Conservation (phyloP, 2,888 invertebrate genomes). For the Barypeithes pellucidus region DNA sequence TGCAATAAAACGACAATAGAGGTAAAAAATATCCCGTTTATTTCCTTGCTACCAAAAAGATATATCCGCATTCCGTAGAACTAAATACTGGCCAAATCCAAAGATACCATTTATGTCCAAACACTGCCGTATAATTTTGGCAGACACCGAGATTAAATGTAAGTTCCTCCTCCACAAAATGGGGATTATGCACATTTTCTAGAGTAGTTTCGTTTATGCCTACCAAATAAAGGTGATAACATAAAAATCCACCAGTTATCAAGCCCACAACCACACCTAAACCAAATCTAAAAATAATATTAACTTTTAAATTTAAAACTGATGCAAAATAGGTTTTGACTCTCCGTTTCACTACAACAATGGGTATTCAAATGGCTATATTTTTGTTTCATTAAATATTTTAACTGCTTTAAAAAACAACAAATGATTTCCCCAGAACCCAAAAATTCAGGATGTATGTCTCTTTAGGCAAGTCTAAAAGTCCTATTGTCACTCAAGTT, state of each 20-base stretch:
- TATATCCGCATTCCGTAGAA: constrained; percentile 57
- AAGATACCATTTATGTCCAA: constrained; percentile 57
- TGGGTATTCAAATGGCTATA: too few relatives aligned
- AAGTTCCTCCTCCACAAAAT: constrained; percentile 54
- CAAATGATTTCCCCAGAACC: too few relatives aligned
- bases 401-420: too few relatives aligned
- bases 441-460: too few relatives aligned
- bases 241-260: constrained; percentile 53
- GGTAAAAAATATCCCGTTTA: constrained; percentile 14
- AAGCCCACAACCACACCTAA: constrained; percentile 47
- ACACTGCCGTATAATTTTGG: constrained; percentile 59
- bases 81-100: constrained; percentile 59
- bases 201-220: constrained; percentile 60
- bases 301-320: too few relatives aligned
- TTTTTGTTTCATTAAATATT: too few relatives aligned
- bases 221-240: constrained; percentile 57
- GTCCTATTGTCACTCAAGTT: too few relatives aligned
- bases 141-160: constrained; percentile 60
- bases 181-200: constrained; percentile 56
- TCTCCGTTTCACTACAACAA: too few relatives aligned
- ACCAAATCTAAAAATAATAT: constrained; percentile 52
- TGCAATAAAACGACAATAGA: neutral
- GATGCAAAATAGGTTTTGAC: too few relatives aligned
- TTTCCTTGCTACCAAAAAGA: constrained; percentile 53
- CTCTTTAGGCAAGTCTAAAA: too few relatives aligned